phyloP scores from a whole-genome alignment of 2,113 vertebrate species.

The Miniopterus natalensis region DNA sequence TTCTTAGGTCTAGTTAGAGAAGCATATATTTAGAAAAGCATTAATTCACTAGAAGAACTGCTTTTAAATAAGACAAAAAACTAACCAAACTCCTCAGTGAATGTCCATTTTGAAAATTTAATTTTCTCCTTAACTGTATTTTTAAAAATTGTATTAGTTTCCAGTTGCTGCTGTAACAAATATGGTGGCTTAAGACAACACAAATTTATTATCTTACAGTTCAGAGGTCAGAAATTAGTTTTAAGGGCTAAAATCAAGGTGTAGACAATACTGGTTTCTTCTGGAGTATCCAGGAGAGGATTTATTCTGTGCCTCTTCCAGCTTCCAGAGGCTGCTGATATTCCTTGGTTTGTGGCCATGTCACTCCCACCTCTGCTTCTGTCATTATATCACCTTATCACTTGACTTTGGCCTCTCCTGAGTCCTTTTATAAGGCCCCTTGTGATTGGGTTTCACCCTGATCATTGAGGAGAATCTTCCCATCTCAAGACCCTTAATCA shows the following conservation, averaged over 20 bases:
- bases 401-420: background rate
- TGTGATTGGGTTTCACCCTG: background rate
- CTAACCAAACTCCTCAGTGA: background rate
- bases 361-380: background rate
- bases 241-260: background rate
- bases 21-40: constrained; percentile 1
- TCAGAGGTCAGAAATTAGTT: background rate
- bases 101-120: background rate
- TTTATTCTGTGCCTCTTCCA: background rate
- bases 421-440: background rate
- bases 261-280: background rate
- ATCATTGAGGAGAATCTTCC: background rate
- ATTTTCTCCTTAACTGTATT: background rate
- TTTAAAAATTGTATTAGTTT: background rate
- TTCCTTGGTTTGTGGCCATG: background rate
- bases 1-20: background rate
- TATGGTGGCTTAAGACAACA: background rate
- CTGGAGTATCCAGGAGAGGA: background rate
- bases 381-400: background rate
- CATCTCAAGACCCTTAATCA: background rate
- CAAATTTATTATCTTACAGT: background rate
- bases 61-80: constrained; percentile 15
- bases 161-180: constrained; percentile 20
- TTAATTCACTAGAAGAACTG: background rate
- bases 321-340: background rate